Evolutionary conservation across 2,113 vertebrate genomes (phyloP).

Genomic region (Aspiorhynchus laticeps): DNA sequence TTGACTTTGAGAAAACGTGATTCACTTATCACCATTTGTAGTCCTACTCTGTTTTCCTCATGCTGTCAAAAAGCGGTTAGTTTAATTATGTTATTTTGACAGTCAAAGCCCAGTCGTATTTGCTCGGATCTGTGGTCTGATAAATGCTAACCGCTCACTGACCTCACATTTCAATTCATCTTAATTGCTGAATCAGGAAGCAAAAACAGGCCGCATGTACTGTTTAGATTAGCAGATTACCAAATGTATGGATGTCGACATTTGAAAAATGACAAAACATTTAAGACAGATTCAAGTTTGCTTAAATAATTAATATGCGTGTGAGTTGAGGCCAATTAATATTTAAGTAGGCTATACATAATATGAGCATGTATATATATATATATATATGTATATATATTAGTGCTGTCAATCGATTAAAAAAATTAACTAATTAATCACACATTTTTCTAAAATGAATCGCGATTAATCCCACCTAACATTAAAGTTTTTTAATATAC

Average conservation of each 20-base stretch:
- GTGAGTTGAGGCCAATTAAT: not conserved
- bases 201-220: conserved; percentile 28
- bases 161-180: conserved; percentile 15
- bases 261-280: not conserved
- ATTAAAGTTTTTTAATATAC: too few relatives aligned
- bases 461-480: too few relatives aligned
- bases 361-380: too few relatives aligned
- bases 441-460: too few relatives aligned
- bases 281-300: not conserved
- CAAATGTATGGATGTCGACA: not conserved
- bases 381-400: too few relatives aligned
- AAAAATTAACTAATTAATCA: too few relatives aligned
- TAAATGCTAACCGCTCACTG: conserved; percentile 15
- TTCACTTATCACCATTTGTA: conserved; percentile 11
- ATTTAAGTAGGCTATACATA: not conserved
- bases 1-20: conserved; percentile 30
- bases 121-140: not conserved
- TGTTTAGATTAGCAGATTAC: not conserved
- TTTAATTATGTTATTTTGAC: conserved; percentile 29
- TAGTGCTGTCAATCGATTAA: too few relatives aligned
- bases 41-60: conserved; percentile 12
- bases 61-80: conserved; percentile 24
- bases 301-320: not conserved
- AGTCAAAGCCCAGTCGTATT: not conserved
- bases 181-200: conserved; percentile 21